Conservation (phyloP, 2,113 vertebrate species). For the Myiopsitta monachus region DNA sequence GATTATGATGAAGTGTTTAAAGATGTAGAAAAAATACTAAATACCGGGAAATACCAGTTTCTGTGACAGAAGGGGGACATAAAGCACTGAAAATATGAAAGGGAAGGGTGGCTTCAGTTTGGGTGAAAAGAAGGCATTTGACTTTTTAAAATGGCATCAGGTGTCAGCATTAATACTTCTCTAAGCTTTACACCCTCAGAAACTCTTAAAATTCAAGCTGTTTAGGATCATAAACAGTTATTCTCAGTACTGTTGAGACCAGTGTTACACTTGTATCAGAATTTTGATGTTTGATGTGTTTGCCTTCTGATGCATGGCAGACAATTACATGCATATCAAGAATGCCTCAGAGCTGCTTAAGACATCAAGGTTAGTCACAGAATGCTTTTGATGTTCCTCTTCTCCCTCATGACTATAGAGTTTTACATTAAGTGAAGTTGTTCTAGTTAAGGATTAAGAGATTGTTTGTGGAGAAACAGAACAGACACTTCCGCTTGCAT, state of each 20-base stretch:
- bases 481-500: not conserved
- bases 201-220: not conserved
- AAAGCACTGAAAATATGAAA: not conserved
- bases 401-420: not conserved
- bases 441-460: not conserved
- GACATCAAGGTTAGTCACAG: not conserved
- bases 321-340: not conserved
- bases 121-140: not conserved
- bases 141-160: not conserved
- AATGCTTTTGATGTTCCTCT: not conserved
- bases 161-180: not conserved
- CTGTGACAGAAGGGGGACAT: not conserved
- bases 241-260: not conserved
- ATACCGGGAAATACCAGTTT: not conserved
- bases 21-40: not conserved
- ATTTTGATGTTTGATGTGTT: not conserved
- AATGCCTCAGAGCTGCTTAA: not conserved
- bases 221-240: not conserved
- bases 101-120: not conserved
- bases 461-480: not conserved
- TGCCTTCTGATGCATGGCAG: too few species aligned
- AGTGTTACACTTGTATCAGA: not conserved
- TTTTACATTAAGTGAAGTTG: not conserved
- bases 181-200: not conserved
- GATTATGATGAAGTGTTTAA: not conserved